A percentile compares a stretch with the other conserved stretches of the same genome.
These are phyloP conservation scores for Loxodonta africana DNA, from an alignment of 2,113 vertebrate genomes.

Conservation along the genomic window DNA sequence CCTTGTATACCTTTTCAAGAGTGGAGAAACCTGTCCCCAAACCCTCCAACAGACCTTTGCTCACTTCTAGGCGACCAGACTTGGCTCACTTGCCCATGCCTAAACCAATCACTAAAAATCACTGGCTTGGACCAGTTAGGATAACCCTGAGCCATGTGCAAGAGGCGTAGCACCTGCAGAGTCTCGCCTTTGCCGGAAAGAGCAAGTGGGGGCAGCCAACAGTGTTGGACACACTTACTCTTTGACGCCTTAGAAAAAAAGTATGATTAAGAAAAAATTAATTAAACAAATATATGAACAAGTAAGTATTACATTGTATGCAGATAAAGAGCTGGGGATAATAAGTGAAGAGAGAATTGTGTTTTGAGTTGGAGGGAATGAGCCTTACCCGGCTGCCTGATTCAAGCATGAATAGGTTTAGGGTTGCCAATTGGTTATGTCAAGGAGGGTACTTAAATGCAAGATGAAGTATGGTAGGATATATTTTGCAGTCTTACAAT, in stretches of 20 bases:
- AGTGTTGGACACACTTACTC: not conserved
- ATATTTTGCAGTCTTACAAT: not conserved
- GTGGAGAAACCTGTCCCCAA: not conserved
- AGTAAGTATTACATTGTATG: not conserved
- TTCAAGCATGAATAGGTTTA: not conserved
- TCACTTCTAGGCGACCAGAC: not conserved
- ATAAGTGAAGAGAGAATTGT: slow-evolving; percentile 12
- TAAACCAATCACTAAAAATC: not conserved
- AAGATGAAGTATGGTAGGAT: not conserved
- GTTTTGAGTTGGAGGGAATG: not conserved
- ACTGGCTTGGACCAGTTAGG: not conserved
- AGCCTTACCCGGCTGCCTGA: not conserved
- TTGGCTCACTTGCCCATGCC: not conserved
- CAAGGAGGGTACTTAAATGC: not conserved
- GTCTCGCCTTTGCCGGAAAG: slow-evolving; percentile 15
- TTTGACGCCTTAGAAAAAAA: not conserved
- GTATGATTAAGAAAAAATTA: slow-evolving; percentile 32
- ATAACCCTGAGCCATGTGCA: not conserved
- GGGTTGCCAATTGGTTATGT: not conserved
- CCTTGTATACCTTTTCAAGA: not conserved
- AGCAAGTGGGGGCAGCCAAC: not conserved
- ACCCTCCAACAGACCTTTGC: not conserved
- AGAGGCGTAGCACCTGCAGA: not conserved
- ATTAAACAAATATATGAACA: not conserved
- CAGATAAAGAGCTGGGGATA: not conserved